Evolutionary conservation across 2,888 invertebrate genomes (phyloP), one percentile per base, ranked within the genome.

Genomic region (Pollenia amentaria): DNA sequence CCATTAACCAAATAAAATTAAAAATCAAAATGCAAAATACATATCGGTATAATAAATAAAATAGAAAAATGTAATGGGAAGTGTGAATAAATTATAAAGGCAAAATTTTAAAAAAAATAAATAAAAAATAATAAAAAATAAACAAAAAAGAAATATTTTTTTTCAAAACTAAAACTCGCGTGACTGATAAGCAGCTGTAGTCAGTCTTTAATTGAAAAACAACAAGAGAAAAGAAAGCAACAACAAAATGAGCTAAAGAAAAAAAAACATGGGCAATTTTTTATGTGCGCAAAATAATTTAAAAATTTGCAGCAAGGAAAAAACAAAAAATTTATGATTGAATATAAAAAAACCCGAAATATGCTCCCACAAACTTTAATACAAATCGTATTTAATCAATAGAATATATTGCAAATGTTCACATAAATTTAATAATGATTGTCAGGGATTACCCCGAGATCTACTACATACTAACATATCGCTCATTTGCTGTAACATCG

Each of bases 151-250:
- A 69, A 72, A 48, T 60, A 55, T 8, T 44, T 62, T 40, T 72
- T 40, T 67, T 29, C 14, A 29, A n/a, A 44, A 67, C 42, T 60
- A 29, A 69, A 79, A 81, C 84, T 87, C 84, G 87, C 87, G 87
- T 87, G 87, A 84, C 84, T 87, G 84, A 87, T 87, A 87, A 84
- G 76, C 46, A 44, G 57, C 40, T 44, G 10, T 29, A 42, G 29
- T 46, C 48, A 16, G 57, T 60, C 14, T 44, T 44, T 64, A 38
- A 44, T 53, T 46, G 42, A 60, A 44, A 53, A 38, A 60, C 12
- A 38, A 40, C 42, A 48, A 65, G 21, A 48, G 48, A 67, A 67
- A n/a, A 21, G 9, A 21, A n/a, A 55, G n/a, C 62, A 48, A 69
- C 70, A 44, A 65, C 21, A 40, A 69, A 70, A 40, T 9, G 11